Base-by-base conservation (phyloP, 2,888 invertebrate genomes). In the Andrena camellia region DNA sequence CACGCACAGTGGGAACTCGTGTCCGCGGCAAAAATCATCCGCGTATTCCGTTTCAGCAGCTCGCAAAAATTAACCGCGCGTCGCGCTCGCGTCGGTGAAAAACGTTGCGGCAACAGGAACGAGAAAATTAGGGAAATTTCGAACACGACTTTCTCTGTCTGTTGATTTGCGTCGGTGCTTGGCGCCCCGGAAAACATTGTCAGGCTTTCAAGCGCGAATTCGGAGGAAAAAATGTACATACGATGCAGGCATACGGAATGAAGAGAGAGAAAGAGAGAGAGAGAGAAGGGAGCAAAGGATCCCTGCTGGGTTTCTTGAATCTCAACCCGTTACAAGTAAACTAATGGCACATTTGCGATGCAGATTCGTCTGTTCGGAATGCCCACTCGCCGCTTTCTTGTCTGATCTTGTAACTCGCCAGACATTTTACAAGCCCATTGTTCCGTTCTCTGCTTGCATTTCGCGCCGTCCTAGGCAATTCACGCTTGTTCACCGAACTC, bases 281-380 rank as follows among this genome's bases (percentile, higher is more conserved):
- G 10, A 42, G 13, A 42, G 23, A n/a, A 13, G 5, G 6, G 26
- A 57, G 64, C 48, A 42, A 59, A 70, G 42, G 57, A 42, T n/a
- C n/a, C 31, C 23, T 17, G 35, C 7, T 23, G 33, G 4, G 57
- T 63, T 63, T 35, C 69, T n/a, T 31, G 60, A 33, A 54, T n/a
- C 54, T 10, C 52, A 20, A 35, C 23, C 52, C 35, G 35, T 54
- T 54, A 70, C 33, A n/a, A 50, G 64, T 64, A 26, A 78, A 66
- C 50, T 26, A 73, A 78, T 66, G 74, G 50, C 13, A 13, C 50
- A 50, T 74, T 74, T 60, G 59, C 48, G 59, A 72, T 77, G 73
- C 74, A 73, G 73, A 77, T 77, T 59, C 64, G 50, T 68, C 57
- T 26, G 23, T 23, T 23, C 31, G 74, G 67, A 42, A 67, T 68